A percentile compares a stretch with the other conserved stretches of the same genome.
These are phyloP conservation scores for Erpetoichthys calabaricus DNA, from an alignment of 2,797 vertebrate species.

Conservation along the genomic window DNA sequence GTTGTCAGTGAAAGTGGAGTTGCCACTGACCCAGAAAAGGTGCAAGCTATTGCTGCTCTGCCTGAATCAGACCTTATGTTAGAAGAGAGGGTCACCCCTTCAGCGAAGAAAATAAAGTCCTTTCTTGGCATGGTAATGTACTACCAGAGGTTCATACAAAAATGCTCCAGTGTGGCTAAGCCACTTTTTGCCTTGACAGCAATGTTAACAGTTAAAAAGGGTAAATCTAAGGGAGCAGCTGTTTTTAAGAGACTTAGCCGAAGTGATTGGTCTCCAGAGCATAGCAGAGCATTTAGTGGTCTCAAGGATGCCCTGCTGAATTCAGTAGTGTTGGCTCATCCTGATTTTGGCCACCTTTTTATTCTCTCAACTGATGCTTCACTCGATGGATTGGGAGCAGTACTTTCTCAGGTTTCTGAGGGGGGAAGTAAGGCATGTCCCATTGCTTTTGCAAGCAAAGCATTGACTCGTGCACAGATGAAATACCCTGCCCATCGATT, in stretches of 20 bases:
- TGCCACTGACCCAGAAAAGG: constrained; percentile 13
- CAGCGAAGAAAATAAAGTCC: constrained; percentile 5
- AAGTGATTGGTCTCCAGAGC: constrained; percentile 12
- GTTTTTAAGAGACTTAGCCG: neutral
- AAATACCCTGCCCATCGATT: constrained; percentile 1
- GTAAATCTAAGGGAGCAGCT: no score
- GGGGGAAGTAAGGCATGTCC: neutral
- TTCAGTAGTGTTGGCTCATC: constrained; percentile 8
- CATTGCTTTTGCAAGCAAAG: constrained; percentile 14
- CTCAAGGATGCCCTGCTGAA: constrained; percentile 10
- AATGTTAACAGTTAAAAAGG: no score
- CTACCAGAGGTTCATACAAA: constrained; percentile 17
- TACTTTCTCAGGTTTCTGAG: constrained; percentile 8
- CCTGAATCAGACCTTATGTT: constrained; percentile 8
- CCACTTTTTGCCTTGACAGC: constrained; percentile 13
- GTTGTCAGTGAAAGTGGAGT: constrained; percentile 7
- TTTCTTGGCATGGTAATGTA: constrained; percentile 13
- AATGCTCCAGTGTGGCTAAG: constrained; percentile 8
- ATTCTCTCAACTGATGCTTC: constrained; percentile 14
- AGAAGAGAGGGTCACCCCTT: neutral
- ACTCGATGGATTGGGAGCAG: constrained; percentile 6
- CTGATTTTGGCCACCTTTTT: constrained; percentile 9
- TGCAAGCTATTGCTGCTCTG: constrained; percentile 3
- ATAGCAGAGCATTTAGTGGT: constrained; percentile 4
- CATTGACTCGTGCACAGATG: constrained; percentile 6